Conservation (phyloP, 2,113 vertebrate genomes). For the Anhinga anhinga region DNA sequence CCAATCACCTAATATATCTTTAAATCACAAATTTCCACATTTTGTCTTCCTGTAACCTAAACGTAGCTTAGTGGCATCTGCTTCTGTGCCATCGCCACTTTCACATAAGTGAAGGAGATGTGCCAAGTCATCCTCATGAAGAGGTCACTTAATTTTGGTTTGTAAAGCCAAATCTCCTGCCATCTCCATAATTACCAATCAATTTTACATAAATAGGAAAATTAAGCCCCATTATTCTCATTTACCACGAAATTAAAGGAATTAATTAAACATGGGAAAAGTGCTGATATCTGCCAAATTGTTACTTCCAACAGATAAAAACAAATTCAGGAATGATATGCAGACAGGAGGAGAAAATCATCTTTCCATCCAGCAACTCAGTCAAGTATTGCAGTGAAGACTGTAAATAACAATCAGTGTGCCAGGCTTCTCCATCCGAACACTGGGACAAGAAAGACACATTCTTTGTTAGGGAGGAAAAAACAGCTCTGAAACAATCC, state of each 20-base stretch:
- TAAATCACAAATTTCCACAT: neutral
- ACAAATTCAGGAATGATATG: slow-evolving; percentile 32
- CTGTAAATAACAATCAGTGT: neutral
- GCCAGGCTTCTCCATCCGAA: neutral
- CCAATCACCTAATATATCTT: neutral
- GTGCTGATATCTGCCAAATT: slow-evolving; percentile 67
- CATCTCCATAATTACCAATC: slow-evolving; percentile 72
- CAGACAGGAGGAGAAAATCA: slow-evolving; percentile 10
- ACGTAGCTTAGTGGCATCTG: neutral
- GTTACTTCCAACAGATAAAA: slow-evolving; percentile 60
- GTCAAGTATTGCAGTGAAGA: neutral
- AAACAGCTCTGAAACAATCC: neutral
- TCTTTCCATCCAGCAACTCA: neutral
- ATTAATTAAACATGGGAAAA: slow-evolving; percentile 78
- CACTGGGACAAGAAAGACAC: neutral
- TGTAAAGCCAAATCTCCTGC: slow-evolving; percentile 65
- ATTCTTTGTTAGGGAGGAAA: neutral
- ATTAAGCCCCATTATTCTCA: slow-evolving; percentile 78
- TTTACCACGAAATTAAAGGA: slow-evolving; percentile 77
- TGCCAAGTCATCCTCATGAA: slow-evolving; percentile 52
- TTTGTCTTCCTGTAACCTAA: neutral
- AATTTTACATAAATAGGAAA: slow-evolving; percentile 77
- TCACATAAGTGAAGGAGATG: neutral
- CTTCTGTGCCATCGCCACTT: neutral
- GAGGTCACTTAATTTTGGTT: slow-evolving; percentile 71